Evolutionary conservation across 37 sponge, comb jelly and placozoan species (phyloP), one percentile per base, ranked within the genome.

Genomic region (Haliclona indistincta): DNA sequence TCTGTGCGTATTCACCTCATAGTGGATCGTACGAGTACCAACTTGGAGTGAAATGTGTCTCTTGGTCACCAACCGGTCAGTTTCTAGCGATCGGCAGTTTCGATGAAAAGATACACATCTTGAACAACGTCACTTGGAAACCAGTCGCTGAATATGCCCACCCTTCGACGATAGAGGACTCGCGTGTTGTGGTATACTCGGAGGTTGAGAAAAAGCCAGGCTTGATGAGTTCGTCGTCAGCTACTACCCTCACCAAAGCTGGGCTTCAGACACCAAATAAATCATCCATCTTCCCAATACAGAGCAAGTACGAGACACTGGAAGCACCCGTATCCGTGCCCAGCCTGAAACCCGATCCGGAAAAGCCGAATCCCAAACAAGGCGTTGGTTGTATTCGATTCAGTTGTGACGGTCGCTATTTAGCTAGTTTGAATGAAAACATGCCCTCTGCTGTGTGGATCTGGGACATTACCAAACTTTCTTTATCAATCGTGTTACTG

Each of bases 371-470:
- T 66, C 89, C 94, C 7, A 77, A 83, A 42, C 74, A 93, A 23
- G 99, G 99, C 28, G 89, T 98, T 8, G 94, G 89, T 0, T 38
- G 61, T 2, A 74, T 85, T 7, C 6, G 35, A 38, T 98, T 98
- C 74, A 92, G 93, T 64, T 37, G 75, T 0, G 94, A 93, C 76
- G 84, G 76, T 38, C 74, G 75, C 23, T 93, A 93, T 70, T 55
- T 98, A 32, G 99, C 91, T 7, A 98, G 91, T 20, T 43, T 67
- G 36, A 96, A 90, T 77, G 97, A 90, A 44, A 96, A 96, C 81
- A 86, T 90, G 91, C 96, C 99, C n/a, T 90, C 71, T 49, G 74
- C 84, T 0, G 71, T 98, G 39, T 98, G 99, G 99, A 79, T 98
- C 1, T 98, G 96, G 96, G 76, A 79, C 58, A 55, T 95, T 52